A percentile compares a stretch with the other conserved stretches of the same genome.
Conservation (phyloP, 2,797 vertebrate species). For the Myotis findleyi region DNA sequence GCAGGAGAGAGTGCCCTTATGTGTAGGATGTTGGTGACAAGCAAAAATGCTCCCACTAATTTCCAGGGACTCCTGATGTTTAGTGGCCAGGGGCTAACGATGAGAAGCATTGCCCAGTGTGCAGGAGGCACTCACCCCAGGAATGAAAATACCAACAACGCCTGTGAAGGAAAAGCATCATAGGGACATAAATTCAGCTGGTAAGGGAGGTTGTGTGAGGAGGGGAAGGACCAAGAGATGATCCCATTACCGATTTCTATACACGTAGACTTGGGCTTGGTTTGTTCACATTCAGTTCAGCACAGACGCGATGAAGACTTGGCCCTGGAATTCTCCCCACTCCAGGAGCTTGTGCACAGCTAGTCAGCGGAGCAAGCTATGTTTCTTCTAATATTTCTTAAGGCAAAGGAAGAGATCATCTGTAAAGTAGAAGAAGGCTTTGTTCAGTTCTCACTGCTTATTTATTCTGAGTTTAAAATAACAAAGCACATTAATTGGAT, state of each 20-base stretch:
- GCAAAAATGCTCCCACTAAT: neutral
- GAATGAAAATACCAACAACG: neutral
- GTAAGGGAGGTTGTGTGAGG: neutral
- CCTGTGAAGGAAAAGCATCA: neutral
- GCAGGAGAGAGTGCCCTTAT: neutral
- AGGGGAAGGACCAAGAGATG: neutral
- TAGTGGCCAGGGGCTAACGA: neutral
- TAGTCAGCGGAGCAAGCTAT: neutral
- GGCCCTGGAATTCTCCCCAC: neutral
- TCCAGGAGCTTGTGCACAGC: neutral
- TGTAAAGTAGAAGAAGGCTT: neutral
- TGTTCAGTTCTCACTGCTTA: neutral
- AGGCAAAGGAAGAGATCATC: neutral
- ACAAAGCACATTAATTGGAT: neutral
- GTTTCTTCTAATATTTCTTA: neutral
- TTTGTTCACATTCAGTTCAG: neutral
- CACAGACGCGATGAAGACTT: neutral
- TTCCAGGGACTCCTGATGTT: neutral
- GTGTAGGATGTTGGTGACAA: neutral
- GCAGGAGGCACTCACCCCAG: neutral
- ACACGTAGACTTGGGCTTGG: neutral
- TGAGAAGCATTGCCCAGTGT: neutral
- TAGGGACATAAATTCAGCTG: no score
- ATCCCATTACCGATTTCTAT: neutral
- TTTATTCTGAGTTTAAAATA: constrained; percentile 35